Percentiles rank a stretch among this genome's conserved stretches.
phyloP scores from a whole-genome alignment of 2,888 invertebrate genomes.

The Ochropleura leucogaster region DNA sequence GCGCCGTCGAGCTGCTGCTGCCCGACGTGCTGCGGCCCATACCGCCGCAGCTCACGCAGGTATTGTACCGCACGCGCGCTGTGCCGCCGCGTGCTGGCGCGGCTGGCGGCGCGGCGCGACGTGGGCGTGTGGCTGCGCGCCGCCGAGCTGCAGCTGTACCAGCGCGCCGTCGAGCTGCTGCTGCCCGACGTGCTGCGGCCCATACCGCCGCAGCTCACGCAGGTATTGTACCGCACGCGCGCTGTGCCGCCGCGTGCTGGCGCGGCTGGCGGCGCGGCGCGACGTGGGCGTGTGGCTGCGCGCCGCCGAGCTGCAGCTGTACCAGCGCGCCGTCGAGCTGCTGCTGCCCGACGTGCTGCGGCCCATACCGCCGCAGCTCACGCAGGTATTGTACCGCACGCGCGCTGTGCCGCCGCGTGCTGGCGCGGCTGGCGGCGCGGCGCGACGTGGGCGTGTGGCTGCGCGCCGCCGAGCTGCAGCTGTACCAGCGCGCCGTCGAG shows the following conservation, averaged over 20 bases:
- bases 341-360: not conserved
- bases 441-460: slow-evolving; percentile 94
- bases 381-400: slow-evolving; percentile 88
- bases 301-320: slow-evolving; percentile 97
- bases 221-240: slow-evolving; percentile 90
- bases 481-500: slow-evolving; percentile 98
- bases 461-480: slow-evolving; percentile 95
- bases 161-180: slow-evolving; percentile 98
- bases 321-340: slow-evolving; percentile 97
- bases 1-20: slow-evolving; percentile 98
- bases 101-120: slow-evolving; percentile 91
- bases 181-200: slow-evolving; percentile 83
- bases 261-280: slow-evolving; percentile 91
- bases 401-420: slow-evolving; percentile 97
- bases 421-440: slow-evolving; percentile 93
- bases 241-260: slow-evolving; percentile 97
- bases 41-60: slow-evolving; percentile 32
- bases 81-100: slow-evolving; percentile 97
- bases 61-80: slow-evolving; percentile 92
- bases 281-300: slow-evolving; percentile 95
- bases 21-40: slow-evolving; percentile 44
- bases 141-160: slow-evolving; percentile 98
- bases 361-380: slow-evolving; percentile 38
- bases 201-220: slow-evolving; percentile 35
- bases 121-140: slow-evolving; percentile 95